Evolutionary conservation across 2,888 invertebrate genomes (phyloP), one percentile per base, ranked within the genome.

Genomic region (Drosophila algonquin): DNA sequence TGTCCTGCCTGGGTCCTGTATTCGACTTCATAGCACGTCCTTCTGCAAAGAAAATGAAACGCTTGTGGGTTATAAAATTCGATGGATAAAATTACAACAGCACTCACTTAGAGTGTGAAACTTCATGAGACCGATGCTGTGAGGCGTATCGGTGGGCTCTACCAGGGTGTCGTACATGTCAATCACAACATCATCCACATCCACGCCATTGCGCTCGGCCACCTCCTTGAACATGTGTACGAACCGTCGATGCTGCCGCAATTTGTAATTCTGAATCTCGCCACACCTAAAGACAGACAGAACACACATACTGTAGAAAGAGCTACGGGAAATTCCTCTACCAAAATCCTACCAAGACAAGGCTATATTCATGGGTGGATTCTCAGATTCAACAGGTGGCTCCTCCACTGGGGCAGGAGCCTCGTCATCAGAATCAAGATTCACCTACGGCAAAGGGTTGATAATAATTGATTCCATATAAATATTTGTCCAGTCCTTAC

Each of bases 191-290:
- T 85, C 77, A 0, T 80, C 72, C 8, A 72, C 50, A 6, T 72
- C 64, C 1, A 84, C 86, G 7, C 74, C 73, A 68, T 91, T 90
- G 14, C 90, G 87, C 53, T 89, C 62, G 0, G 91, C 87, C 45
- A 91, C 65, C 60, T 79, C 73, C 32, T 82, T 70, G 46, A 92
- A 90, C 58, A 91, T 70, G 18, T 80, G 72, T 2, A 65, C 14
- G 71, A 91, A 91, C 64, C 91, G 91, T 63, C 92, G 92, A 68
- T 90, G 79, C 69, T 83, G 85, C 3, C 91, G 81, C 14, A 89
- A 45, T n/a, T 81, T 75, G 57, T 91, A 89, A 35, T 67, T 40
- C 70, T 91, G 89, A 0, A 87, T 79, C 59, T 85, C 81, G 2
- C 89, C 90, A 0, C 80, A 79, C 91, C 91, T 82, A 7, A n/a